A percentile compares a stretch with the other conserved stretches of the same genome.
phyloP scores from a whole-genome alignment of 2,113 vertebrate genomes.

The Platichthys stellatus region DNA sequence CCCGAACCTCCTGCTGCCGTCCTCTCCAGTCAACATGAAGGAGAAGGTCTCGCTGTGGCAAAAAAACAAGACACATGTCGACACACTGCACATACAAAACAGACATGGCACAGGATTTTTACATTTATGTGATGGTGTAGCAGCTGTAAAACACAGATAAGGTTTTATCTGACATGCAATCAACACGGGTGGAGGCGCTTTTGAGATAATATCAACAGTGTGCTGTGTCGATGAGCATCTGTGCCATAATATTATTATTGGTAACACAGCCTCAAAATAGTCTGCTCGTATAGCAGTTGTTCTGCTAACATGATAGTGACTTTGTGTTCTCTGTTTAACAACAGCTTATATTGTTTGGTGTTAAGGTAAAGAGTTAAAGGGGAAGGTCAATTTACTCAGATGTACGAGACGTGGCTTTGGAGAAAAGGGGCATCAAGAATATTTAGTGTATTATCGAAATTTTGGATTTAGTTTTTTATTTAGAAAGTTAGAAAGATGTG shows the following conservation, averaged over 20 bases:
- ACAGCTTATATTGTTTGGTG: no score
- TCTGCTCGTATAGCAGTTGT: no score
- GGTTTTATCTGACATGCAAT: not conserved
- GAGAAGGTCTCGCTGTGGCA: conserved; percentile 96
- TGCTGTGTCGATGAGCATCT: not conserved
- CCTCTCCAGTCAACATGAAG: conserved; percentile 98
- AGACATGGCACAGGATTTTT: not conserved
- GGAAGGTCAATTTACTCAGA: no score
- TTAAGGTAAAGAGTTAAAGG: no score
- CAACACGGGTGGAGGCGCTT: not conserved
- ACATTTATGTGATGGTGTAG: conserved; percentile 3
- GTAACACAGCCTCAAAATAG: not conserved
- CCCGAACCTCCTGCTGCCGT: conserved; percentile 96
- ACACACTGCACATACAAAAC: not conserved
- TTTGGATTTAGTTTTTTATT: no score
- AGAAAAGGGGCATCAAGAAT: no score
- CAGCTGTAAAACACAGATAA: conserved; percentile 1
- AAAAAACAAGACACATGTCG: conserved; percentile 33
- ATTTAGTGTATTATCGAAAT: no score
- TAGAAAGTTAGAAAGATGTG: no score
- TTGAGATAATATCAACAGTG: not conserved
- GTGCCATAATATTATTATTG: not conserved
- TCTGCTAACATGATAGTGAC: not conserved
- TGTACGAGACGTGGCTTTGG: no score
- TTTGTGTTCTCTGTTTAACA: not conserved